Evolutionary conservation across 2,113 vertebrate species (phyloP).

Genomic region (Lampris incognitus): DNA sequence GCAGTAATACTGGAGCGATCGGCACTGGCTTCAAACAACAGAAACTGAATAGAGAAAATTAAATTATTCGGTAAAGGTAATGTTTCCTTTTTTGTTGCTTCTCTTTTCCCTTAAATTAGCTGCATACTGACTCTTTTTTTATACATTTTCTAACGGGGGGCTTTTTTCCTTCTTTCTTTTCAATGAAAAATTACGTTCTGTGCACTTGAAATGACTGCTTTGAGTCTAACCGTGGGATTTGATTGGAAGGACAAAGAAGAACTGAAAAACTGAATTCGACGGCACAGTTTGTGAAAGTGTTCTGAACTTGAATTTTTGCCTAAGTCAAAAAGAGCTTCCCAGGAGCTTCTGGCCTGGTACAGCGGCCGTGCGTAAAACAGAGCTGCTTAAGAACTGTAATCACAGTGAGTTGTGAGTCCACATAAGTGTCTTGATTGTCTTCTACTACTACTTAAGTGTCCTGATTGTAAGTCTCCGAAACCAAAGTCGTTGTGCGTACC

Average conservation of each 20-base stretch:
- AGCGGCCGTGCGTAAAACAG: background rate
- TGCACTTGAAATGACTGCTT: constrained; percentile 41
- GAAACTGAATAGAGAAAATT: constrained; percentile 51
- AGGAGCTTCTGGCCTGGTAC: background rate
- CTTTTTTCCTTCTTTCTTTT: constrained; percentile 46
- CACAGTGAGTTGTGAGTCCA: constrained; percentile 8
- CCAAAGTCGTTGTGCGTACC: background rate
- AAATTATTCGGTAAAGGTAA: constrained; percentile 75
- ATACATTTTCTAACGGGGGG: constrained; percentile 50
- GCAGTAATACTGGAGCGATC: constrained; percentile 71
- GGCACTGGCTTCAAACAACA: constrained; percentile 64
- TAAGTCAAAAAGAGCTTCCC: constrained; percentile 14
- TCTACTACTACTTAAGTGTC: background rate
- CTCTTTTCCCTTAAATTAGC: constrained; percentile 52
- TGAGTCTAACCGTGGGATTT: constrained; percentile 41
- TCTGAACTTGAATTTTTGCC: constrained; percentile 5
- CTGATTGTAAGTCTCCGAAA: constrained; percentile 34
- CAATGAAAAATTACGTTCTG: constrained; percentile 58
- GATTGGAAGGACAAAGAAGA: constrained; percentile 52
- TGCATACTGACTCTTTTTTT: constrained; percentile 39
- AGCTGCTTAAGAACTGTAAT: constrained; percentile 26
- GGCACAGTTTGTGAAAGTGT: constrained; percentile 36
- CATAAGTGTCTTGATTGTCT: constrained; percentile 6
- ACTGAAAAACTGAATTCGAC: constrained; percentile 43
- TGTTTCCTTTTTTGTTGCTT: constrained; percentile 46